Conservation (phyloP, 2,797 vertebrate species). For the Acomys russatus region DNA sequence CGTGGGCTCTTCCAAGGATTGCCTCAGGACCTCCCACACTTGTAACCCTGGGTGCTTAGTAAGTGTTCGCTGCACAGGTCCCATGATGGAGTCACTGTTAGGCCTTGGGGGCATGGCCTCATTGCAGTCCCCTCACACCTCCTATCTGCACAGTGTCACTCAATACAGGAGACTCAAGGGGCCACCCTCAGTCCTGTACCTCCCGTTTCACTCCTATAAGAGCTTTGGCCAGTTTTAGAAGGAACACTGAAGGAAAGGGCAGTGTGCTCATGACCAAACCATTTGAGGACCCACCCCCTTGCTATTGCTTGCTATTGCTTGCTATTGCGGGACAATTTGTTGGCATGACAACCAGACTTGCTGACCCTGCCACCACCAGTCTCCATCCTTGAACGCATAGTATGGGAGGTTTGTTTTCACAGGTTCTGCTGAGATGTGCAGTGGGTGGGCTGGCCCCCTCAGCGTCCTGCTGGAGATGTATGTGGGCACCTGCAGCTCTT, state of each 20-base stretch:
- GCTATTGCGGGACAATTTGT: slow-evolving; percentile 59
- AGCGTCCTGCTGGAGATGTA: too few species aligned
- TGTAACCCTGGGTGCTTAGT: neutral
- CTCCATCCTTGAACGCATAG: neutral
- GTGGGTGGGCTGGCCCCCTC: accelerated
- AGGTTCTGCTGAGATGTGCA: neutral
- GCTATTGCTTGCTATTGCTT: slow-evolving; percentile 14
- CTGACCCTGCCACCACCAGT: neutral
- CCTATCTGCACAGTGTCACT: neutral
- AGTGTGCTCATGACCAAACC: slow-evolving; percentile 41
- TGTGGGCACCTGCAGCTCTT: neutral
- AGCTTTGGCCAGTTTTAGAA: neutral
- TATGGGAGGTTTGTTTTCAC: neutral
- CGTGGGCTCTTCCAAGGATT: neutral
- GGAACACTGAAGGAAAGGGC: neutral
- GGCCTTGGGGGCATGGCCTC: neutral
- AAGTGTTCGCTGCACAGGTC: neutral
- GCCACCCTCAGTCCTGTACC: neutral
- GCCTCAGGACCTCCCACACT: neutral
- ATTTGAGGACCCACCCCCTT: slow-evolving; percentile 36
- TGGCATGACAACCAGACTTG: slow-evolving; percentile 73
- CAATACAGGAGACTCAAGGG: neutral
- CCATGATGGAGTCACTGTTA: accelerated
- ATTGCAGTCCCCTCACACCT: neutral
- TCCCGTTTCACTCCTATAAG: neutral